Base-by-base conservation (phyloP, 2,888 invertebrate genomes). In the Saturnia japonica region DNA sequence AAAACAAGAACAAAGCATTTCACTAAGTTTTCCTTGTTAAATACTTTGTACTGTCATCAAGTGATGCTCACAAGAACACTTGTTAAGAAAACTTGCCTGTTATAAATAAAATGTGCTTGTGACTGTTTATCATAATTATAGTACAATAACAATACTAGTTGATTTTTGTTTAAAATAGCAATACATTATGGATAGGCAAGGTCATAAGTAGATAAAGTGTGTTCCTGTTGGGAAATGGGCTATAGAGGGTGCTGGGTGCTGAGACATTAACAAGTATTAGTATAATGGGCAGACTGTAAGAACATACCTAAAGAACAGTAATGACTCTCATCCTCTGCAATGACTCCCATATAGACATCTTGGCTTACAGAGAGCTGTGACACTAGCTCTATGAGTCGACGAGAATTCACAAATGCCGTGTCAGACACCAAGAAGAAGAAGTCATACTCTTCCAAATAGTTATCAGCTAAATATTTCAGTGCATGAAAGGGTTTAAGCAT, bases 371-470 rank as follows among this genome's bases (percentile, higher is more conserved):
- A 98, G 74, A 98, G 95, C 82, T 95, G 95, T 66, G 95, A 95
- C 9, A 97, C 96, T 70, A 98, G 91, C 73, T 96, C 95, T 42
- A 95, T 93, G 68, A 99, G 90, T 70, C 95, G 95, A 67, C 97
- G 95, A 0, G 97, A 97, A 87, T 99, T 97, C 69, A 99, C 95
- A 85, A 97, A 99, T 1, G 97, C 96, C 11, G 95, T 95, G 88
- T 99, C 99, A 64, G 97, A 96, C 67, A 97, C 95, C 68, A 99
- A 93, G 86, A 98, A 97, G 91, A 98, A 99, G 93, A 97, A 99
- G 89, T 99, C 98, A 88, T 97, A 99, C 79, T 97, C 97, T 80
- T 98, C 97, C 51, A 97, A 91, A 90, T 97, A 98, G 86, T 98
- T 98, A 80, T 98, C 98, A 0, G 96, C 96, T 16, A 99, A 96